Percentiles rank a stretch among this genome's conserved stretches.
Conservation (phyloP, 2,113 vertebrate species). For the Chaetops frenatus region DNA sequence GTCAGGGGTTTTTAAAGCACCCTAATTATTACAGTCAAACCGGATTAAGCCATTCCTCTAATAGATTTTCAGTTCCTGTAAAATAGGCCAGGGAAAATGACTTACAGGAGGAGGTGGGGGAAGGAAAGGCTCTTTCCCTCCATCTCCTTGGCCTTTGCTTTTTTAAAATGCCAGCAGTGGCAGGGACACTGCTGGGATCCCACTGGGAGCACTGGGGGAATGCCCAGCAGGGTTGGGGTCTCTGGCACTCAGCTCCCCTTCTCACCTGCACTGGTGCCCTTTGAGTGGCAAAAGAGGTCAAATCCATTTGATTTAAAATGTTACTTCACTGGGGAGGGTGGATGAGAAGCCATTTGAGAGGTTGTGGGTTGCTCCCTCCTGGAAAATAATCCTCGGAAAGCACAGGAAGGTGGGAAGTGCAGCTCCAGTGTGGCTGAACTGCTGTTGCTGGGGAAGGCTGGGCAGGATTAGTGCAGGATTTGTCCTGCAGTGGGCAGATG, state of each 20-base stretch:
- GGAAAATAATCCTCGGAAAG: neutral
- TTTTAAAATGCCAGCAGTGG: neutral
- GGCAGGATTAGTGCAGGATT: constrained; percentile 17
- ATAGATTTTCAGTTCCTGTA: constrained; percentile 59
- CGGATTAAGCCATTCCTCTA: constrained; percentile 53
- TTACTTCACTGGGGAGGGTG: neutral
- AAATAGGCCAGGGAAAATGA: constrained; percentile 46
- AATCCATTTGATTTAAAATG: neutral
- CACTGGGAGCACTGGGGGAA: neutral
- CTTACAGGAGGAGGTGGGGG: neutral
- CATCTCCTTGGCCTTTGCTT: neutral
- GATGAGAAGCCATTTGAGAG: neutral
- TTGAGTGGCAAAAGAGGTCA: neutral
- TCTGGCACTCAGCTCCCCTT: neutral
- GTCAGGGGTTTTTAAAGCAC: constrained; percentile 44
- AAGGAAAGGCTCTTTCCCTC: neutral
- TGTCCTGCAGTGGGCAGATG: neutral
- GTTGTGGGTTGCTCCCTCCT: neutral
- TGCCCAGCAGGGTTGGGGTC: neutral
- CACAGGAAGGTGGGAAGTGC: neutral
- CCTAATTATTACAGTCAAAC: constrained; percentile 61
- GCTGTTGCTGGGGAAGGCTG: neutral
- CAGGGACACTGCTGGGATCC: neutral
- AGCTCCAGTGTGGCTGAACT: neutral
- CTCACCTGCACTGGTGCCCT: neutral